Base-by-base conservation (phyloP, 1,140 invertebrate species). In the Trypoxylus dichotomus region DNA sequence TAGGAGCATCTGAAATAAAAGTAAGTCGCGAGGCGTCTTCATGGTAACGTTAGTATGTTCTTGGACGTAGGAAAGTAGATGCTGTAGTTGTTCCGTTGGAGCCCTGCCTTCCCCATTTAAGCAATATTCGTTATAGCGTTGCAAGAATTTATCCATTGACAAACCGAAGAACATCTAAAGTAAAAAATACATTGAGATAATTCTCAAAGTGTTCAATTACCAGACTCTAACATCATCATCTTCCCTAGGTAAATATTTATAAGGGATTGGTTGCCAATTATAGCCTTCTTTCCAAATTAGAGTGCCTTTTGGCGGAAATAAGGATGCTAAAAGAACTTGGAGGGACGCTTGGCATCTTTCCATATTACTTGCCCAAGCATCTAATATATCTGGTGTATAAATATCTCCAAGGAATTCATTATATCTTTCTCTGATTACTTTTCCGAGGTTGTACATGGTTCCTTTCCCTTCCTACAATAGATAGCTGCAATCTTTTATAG, bases 261-360 rank as follows among this genome's bases (percentile, higher is more conserved):
- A 77, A 0, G 86, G 83, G 79, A 87, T 85, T 1, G 87, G 87
- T 63, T 86, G 86, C 87, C 87, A 88, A 11, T 83, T 77, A 0
- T 87, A 21, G 25, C 42, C 41, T 1, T 74, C 8, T 47, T 82
- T 78, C 86, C 86, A 87, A 27, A 32, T 80, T 80, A 86, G 60
- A 42, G 19, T 6, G 8, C 7, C 25, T 6, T 24, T 11, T 7
- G 87, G 86, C 5, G 86, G 86, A 82, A 82, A 88, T 3, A 87
- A 74, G 8, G 82, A 78, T 0, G 85, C 83, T 1, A 87, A 80
- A 10, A 87, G 85, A 5, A 87, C 79, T 76, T 85, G 82, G 2
- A 84, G 78, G 3, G 85, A 84, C 80, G 90, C 89, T 76, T 92
- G 85, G 27, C 91, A 90, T 58, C 92, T 80, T 27, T 90, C 85